Percentiles rank a stretch among this genome's conserved stretches.
phyloP scores from a whole-genome alignment of 2,888 invertebrate species.

The Zelleria hepariella region DNA sequence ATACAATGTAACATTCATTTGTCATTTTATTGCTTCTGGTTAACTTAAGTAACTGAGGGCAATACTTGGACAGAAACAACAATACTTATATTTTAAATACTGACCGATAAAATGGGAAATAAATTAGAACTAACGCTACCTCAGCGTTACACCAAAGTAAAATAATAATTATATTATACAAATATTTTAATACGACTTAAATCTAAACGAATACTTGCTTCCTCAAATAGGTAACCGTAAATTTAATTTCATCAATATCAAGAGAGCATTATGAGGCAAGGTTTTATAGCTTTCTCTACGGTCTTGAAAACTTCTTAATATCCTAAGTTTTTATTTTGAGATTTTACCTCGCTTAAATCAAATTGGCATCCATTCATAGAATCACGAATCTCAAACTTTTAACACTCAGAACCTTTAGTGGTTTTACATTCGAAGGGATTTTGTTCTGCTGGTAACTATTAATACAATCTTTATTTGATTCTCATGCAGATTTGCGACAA shows the following conservation, averaged over 20 bases:
- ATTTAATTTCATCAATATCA: constrained; percentile 59
- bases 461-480: no score
- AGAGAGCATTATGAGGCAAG: constrained; percentile 71
- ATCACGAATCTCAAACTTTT: neutral
- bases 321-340: neutral
- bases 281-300: constrained; percentile 19
- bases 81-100: constrained; percentile 70
- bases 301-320: neutral
- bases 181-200: constrained; percentile 41
- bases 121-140: constrained; percentile 58
- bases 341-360: constrained; percentile 3
- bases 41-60: constrained; percentile 28
- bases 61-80: constrained; percentile 46
- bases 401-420: no score
- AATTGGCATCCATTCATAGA: constrained; percentile 13
- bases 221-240: constrained; percentile 69
- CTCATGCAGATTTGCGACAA: no score
- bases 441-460: no score
- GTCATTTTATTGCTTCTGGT: neutral
- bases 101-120: constrained; percentile 68
- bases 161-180: constrained; percentile 52
- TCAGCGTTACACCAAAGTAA: constrained; percentile 43
- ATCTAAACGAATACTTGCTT: constrained; percentile 67
- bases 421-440: no score
- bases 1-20: neutral